Conservation (phyloP, 2,113 vertebrate genomes). For the Plecotus auritus region DNA sequence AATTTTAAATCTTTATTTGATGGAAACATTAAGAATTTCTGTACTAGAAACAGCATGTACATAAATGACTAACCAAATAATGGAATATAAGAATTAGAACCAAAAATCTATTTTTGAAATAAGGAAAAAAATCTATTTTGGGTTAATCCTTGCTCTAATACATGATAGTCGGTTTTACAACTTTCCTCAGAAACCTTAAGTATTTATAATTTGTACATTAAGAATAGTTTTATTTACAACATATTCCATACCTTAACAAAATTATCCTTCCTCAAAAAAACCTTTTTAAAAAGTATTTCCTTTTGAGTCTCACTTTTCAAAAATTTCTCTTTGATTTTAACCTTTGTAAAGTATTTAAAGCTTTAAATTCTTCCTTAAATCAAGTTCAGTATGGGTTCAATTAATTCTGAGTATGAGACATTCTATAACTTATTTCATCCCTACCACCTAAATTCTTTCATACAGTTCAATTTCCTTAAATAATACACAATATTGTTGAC, state of each 20-base stretch:
- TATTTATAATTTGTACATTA: neutral
- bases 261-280: neutral
- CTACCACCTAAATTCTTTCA: neutral
- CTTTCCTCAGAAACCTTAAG: neutral
- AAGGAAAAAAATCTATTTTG: neutral
- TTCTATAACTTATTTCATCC: neutral
- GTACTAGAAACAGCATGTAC: neutral
- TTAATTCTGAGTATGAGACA: neutral
- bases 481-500: neutral
- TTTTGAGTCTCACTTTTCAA: neutral
- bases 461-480: neutral
- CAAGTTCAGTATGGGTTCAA: neutral
- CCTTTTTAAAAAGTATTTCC: neutral
- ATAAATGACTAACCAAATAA: neutral
- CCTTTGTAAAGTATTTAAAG: neutral
- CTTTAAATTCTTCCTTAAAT: constrained; percentile 10
- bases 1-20: neutral
- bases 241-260: neutral
- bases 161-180: neutral
- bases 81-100: neutral
- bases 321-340: neutral
- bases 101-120: neutral
- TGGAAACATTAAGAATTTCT: neutral
- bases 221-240: neutral
- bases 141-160: neutral